Conservation (phyloP, 2,888 invertebrate genomes). For the Idaea straminata region DNA sequence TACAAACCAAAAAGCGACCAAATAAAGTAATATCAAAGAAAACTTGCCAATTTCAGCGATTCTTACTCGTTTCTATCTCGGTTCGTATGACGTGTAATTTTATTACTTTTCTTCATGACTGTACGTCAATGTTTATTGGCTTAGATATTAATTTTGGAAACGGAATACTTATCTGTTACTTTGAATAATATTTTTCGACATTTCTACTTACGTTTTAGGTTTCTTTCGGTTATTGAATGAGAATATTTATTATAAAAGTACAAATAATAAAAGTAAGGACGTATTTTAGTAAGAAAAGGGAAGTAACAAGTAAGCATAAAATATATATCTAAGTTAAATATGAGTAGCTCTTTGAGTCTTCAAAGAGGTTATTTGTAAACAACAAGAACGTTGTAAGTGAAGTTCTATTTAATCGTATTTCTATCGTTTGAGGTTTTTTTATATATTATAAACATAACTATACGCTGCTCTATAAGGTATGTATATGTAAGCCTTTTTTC, state of each 20-base stretch:
- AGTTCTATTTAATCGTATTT: too few species aligned
- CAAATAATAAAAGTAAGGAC: conserved; percentile 17
- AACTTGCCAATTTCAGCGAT: conserved; percentile 45
- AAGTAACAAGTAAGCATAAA: too few species aligned
- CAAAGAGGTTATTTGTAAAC: too few species aligned
- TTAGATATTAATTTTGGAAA: conserved; percentile 38
- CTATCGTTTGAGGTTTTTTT: too few species aligned
- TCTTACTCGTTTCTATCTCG: conserved; percentile 39
- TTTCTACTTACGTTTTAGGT: not conserved
- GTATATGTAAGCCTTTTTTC: too few species aligned
- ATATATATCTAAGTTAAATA: too few species aligned
- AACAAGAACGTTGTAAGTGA: too few species aligned
- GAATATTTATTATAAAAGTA: conserved; percentile 4
- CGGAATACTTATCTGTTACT: conserved; percentile 6
- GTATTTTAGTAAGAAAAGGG: too few species aligned
- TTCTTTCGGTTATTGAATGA: not conserved
- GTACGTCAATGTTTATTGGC: conserved; percentile 40
- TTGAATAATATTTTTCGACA: conserved; percentile 5
- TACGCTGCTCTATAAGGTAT: too few species aligned
- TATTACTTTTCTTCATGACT: conserved; percentile 46
- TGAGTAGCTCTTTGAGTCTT: too few species aligned
- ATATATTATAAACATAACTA: too few species aligned
- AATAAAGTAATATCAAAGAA: conserved; percentile 64
- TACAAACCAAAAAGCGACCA: conserved; percentile 45
- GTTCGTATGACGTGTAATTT: conserved; percentile 51